These are phyloP conservation scores for Calliphora vomitoria DNA, from an alignment of 2,888 invertebrate species.

Conservation along the genomic window DNA sequence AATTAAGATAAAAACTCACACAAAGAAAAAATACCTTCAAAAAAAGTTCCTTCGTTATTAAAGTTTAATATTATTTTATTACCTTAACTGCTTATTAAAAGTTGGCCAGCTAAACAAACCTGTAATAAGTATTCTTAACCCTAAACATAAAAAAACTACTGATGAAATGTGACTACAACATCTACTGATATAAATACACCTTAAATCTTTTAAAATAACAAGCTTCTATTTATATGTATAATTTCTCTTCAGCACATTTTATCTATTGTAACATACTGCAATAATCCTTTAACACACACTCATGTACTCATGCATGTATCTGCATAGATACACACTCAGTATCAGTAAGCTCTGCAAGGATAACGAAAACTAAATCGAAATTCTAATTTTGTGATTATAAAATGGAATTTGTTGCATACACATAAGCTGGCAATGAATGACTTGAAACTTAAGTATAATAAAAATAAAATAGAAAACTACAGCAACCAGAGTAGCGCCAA, in stretches of 20 bases:
- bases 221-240: constrained; percentile 35
- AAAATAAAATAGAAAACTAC: constrained; percentile 38
- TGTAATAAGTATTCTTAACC: neutral
- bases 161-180: constrained; percentile 9
- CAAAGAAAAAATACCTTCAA: no score
- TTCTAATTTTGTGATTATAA: constrained; percentile 56
- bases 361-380: constrained; percentile 58
- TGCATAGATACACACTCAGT: neutral
- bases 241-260: constrained; percentile 31
- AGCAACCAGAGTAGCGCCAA: constrained; percentile 15
- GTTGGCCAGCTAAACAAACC: no score
- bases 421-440: constrained; percentile 51
- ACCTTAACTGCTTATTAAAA: neutral
- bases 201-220: constrained; percentile 53
- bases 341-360: constrained; percentile 1
- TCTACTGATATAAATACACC: constrained; percentile 12
- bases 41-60: no score
- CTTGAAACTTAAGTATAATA: constrained; percentile 38
- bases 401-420: constrained; percentile 32
- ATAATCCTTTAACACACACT: constrained; percentile 31
- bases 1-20: no score
- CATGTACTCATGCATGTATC: neutral
- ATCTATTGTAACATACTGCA: constrained; percentile 45
- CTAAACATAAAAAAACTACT: neutral
- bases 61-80: neutral